Evolutionary conservation across 2,888 invertebrate species (phyloP).

Genomic region (Oscheius sp.): DNA sequence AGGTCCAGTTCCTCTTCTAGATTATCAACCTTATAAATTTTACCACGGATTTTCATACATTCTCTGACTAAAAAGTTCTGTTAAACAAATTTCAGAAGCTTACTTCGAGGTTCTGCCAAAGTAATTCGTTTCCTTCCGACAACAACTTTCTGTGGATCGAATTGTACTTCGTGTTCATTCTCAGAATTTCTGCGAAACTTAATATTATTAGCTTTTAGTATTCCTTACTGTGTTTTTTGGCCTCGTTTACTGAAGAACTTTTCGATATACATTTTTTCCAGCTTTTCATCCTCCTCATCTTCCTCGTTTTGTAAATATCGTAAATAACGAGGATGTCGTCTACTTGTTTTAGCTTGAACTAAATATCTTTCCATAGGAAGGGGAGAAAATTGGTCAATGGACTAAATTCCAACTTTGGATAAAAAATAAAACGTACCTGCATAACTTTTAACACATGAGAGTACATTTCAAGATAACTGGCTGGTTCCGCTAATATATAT

Average conservation of each 20-base stretch:
- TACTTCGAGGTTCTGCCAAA: background rate
- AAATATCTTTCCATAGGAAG: conserved; percentile 73
- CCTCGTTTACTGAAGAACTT: too few relatives aligned
- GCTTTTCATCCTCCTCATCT: too few relatives aligned
- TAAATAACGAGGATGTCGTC: conserved; percentile 60
- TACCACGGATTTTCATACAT: conserved; percentile 38
- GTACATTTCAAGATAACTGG: conserved; percentile 86
- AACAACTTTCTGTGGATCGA: too few relatives aligned
- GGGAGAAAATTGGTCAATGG: conserved; percentile 56
- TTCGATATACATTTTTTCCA: too few relatives aligned
- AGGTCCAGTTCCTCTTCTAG: conserved; percentile 73
- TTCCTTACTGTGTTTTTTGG: too few relatives aligned
- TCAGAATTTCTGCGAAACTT: too few relatives aligned
- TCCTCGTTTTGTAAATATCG: background rate
- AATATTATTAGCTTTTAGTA: too few relatives aligned
- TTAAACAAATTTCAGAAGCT: background rate
- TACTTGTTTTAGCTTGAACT: conserved; percentile 54
- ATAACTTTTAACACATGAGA: conserved; percentile 82
- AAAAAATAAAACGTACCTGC: conserved; percentile 76
- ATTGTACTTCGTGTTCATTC: too few relatives aligned
- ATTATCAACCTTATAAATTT: conserved; percentile 39
- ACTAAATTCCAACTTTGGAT: conserved; percentile 28
- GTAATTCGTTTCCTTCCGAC: too few relatives aligned
- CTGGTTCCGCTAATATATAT: conserved; percentile 82
- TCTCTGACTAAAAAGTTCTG: conserved; percentile 43